Conservation (phyloP, 1,140 invertebrate species). For the Lepeophtheirus salmonis region DNA sequence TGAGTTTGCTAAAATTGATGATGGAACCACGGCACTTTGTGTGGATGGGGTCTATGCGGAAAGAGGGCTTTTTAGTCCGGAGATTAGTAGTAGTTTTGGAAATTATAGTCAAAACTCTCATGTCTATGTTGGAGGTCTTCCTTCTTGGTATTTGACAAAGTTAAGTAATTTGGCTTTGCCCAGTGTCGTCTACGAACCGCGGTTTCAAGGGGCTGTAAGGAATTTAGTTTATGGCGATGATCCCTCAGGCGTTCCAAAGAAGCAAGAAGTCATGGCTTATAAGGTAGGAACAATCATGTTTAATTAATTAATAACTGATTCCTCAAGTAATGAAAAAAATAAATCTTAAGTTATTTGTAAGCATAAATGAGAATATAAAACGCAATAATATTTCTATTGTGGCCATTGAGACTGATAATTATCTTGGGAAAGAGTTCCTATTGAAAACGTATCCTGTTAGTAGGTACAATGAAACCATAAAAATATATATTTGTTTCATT, state of each 20-base stretch:
- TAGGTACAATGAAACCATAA: too few species aligned
- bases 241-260: neutral
- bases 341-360: too few species aligned
- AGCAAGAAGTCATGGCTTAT: slow-evolving; percentile 19
- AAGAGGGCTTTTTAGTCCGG: slow-evolving; percentile 39
- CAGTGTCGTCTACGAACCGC: slow-evolving; percentile 72
- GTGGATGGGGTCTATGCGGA: slow-evolving; percentile 24
- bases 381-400: too few species aligned
- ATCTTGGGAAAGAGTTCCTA: too few species aligned
- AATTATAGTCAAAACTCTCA: slow-evolving; percentile 63
- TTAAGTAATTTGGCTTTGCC: slow-evolving; percentile 57
- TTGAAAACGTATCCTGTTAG: too few species aligned
- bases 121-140: slow-evolving; percentile 78
- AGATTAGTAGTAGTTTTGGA: slow-evolving; percentile 55
- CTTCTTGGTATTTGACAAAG: slow-evolving; percentile 65
- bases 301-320: too few species aligned
- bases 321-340: too few species aligned
- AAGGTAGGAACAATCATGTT: slow-evolving; percentile 12
- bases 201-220: slow-evolving; percentile 34
- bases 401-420: too few species aligned
- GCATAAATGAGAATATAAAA: too few species aligned
- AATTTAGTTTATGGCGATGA: slow-evolving; percentile 17
- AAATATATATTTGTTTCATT: too few species aligned
- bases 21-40: slow-evolving; percentile 20
- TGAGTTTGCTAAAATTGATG: slow-evolving; percentile 23